phyloP scores from a whole-genome alignment of 2,113 vertebrate genomes.

The sheep (Ovis aries) region ARS-UI_Ramb_v3.0 NC_056080.1:85225001-85225500 shows the following conservation, averaged over 20 bases:
- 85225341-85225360: background rate
- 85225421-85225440: background rate
- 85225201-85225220: background rate
- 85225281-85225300: background rate
- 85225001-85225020: background rate
- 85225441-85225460: background rate
- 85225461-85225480: background rate
- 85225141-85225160: background rate
- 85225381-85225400: background rate
- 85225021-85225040: background rate
- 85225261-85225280: background rate
- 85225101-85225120: background rate
- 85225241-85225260: background rate
- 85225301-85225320: background rate
- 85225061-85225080: background rate
- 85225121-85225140: background rate
- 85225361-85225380: background rate
- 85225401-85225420: background rate
- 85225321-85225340: background rate
- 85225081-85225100: background rate
- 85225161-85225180: background rate
- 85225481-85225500: background rate
- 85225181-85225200: background rate
- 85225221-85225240: background rate
- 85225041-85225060: background rate